Evolutionary conservation across 1,140 invertebrate genomes (phyloP).

Genomic region (Paramacrobiotus metropolitanus): DNA sequence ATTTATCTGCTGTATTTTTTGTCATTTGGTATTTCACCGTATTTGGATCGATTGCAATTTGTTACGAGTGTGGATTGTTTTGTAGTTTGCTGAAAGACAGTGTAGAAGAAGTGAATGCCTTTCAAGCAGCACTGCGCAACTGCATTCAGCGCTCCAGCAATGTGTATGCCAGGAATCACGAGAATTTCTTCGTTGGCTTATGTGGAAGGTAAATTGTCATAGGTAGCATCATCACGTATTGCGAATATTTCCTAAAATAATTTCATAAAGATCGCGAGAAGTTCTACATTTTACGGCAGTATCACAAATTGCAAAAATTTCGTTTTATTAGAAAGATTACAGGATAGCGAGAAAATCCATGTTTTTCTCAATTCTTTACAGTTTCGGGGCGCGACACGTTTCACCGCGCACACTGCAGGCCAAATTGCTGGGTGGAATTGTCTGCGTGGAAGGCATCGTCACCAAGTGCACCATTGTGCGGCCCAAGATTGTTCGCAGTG

Average conservation of each 20-base stretch:
- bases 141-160: constrained; percentile 57
- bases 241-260: background rate
- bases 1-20: constrained; percentile 7
- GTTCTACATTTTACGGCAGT: too few species aligned
- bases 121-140: constrained; percentile 72
- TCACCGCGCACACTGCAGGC: constrained; percentile 77
- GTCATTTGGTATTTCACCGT: background rate
- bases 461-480: constrained; percentile 83
- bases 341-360: background rate
- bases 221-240: too few species aligned
- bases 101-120: constrained; percentile 76
- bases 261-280: background rate
- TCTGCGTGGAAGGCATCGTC: constrained; percentile 95
- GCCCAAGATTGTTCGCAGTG: constrained; percentile 82
- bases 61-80: constrained; percentile 13
- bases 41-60: constrained; percentile 2
- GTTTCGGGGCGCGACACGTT: constrained; percentile 89
- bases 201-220: constrained; percentile 40
- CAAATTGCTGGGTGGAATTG: constrained; percentile 61
- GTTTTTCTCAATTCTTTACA: constrained; percentile 19
- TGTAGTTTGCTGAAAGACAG: constrained; percentile 56
- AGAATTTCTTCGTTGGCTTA: constrained; percentile 82
- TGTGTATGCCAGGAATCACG: constrained; percentile 51
- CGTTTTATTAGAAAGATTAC: background rate
- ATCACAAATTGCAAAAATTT: too few species aligned